Base-by-base conservation (phyloP, 2,888 invertebrate genomes). In the Trachelus iudaicus region DNA sequence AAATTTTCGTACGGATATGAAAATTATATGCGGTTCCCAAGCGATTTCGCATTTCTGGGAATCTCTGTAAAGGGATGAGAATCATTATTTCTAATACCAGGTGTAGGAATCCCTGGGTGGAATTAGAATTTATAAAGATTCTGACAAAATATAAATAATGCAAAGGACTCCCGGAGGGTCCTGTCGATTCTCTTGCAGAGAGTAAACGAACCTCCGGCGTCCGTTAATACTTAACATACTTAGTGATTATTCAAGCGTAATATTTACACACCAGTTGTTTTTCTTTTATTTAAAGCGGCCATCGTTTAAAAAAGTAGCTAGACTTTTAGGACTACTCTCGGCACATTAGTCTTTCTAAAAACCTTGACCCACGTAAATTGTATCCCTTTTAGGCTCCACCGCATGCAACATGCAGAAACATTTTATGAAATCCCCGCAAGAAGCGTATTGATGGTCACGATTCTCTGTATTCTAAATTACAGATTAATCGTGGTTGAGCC, bases 11-110 rank as follows among this genome's bases (percentile, higher is more conserved):
- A 12, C 12, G 69, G 40, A 73, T 73, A 76, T 77, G 76, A 76
- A 80, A 80, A 81, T 75, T 31, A 75, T 80, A 81, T 78, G 75
- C 79, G 78, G 81, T 83, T 81, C 83, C 79, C 40, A 78, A 56
- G 76, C 78, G 76, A 76, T 79, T 69, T 78, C 77, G 34, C 77
- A 77, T 30, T 56, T 69, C 9, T 56, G 56, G 56, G 2, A 56
- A 56, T 56, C 23, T 40, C 40, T 23, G 15, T 56, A 56, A 23
- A 56, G 23, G 56, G 23, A 56, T 56, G 6, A 23, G 56, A 56
- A 56, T 56, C 56, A 56, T 56, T 23, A 56, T 56, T 56, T 56
- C 56, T 56, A 23, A 56, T 56, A 56, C 23, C 56, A 56, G 56
- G 56, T 56, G 9, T 15, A 56, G 56, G 56, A 56, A 56, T 56